phyloP scores from a whole-genome alignment of 2,797 vertebrate genomes.

The Fistularia tabacaria region DNA sequence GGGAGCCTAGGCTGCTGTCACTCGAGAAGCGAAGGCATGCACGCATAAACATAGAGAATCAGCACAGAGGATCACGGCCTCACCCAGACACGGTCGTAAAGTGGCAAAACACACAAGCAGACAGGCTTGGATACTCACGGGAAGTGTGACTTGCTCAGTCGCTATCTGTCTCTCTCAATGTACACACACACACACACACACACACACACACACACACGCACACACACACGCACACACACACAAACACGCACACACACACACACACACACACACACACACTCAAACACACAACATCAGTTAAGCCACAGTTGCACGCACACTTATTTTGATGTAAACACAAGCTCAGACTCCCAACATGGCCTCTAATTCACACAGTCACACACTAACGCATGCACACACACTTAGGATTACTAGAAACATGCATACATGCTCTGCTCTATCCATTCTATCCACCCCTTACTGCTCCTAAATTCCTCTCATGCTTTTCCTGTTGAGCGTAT shows the following conservation, averaged over 20 bases:
- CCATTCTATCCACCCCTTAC: constrained; percentile 15
- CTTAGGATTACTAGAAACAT: constrained; percentile 42
- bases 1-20: constrained; percentile 63
- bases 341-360: constrained; percentile 3
- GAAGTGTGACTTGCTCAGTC: constrained; percentile 15
- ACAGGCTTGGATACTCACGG: constrained; percentile 31
- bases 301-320: constrained; percentile 25
- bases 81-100: constrained; percentile 44
- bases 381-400: constrained; percentile 11
- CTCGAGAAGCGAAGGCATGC: constrained; percentile 46
- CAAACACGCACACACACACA: constrained; percentile 9
- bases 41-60: constrained; percentile 39
- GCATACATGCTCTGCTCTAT: constrained; percentile 14
- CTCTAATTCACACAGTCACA: constrained; percentile 10
- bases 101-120: constrained; percentile 42
- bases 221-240: constrained; percentile 23
- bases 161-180: background rate
- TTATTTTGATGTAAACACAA: constrained; percentile 26
- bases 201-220: constrained; percentile 19
- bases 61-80: constrained; percentile 23
- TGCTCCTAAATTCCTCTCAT: background rate
- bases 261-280: constrained; percentile 20
- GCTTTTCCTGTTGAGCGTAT: background rate
- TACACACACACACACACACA: constrained; percentile 12
- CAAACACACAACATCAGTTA: constrained; percentile 20